These are phyloP conservation scores for Scatophagus argus DNA, from an alignment of 2,113 vertebrate genomes.

Conservation along the genomic window DNA sequence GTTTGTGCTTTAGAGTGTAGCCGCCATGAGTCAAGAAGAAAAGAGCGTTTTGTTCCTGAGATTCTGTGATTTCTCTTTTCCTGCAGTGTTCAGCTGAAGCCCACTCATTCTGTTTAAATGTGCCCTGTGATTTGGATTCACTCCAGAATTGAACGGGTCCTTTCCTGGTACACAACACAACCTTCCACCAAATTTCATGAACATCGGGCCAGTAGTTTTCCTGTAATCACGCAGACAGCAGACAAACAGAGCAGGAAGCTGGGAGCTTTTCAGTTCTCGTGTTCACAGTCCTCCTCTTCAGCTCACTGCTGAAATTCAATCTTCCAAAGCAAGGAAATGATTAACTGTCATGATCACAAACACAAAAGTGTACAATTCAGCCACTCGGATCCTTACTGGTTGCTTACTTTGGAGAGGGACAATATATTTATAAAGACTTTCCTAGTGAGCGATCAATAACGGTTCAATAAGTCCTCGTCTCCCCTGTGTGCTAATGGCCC, in stretches of 20 bases:
- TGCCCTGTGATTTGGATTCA: too few species aligned
- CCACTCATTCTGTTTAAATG: too few species aligned
- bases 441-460: conserved; percentile 66
- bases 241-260: not conserved
- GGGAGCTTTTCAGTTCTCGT: not conserved
- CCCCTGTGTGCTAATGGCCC: conserved; percentile 70
- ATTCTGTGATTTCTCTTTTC: too few species aligned
- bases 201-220: too few species aligned
- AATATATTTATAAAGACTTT: conserved; percentile 74
- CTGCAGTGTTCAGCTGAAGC: too few species aligned
- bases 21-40: too few species aligned
- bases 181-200: too few species aligned
- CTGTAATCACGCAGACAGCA: too few species aligned
- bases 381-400: conserved; percentile 49
- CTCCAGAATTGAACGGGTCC: too few species aligned
- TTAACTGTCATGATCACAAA: conserved; percentile 28
- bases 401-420: conserved; percentile 72
- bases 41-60: too few species aligned
- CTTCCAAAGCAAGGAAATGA: conserved; percentile 21
- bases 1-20: too few species aligned
- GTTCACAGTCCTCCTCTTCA: not conserved
- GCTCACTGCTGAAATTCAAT: not conserved
- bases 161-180: too few species aligned
- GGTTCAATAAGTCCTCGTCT: conserved; percentile 74
- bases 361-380: conserved; percentile 44